Percentiles rank a stretch among this genome's conserved stretches.
Conservation (phyloP, 1,140 invertebrate genomes). For the Episyrphus balteatus region DNA sequence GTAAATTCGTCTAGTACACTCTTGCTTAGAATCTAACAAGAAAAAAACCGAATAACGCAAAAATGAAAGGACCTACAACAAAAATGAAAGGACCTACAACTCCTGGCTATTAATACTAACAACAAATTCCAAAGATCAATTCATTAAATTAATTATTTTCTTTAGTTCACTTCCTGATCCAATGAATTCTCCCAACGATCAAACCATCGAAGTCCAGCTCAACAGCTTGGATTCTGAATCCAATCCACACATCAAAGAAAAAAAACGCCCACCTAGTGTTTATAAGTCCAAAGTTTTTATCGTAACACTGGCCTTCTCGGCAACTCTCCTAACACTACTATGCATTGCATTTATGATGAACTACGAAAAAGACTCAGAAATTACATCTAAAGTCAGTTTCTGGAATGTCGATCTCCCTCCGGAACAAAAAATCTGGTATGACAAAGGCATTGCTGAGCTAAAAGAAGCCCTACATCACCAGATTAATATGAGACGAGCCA, state of each 20-base stretch:
- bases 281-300: slow-evolving; percentile 29
- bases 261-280: slow-evolving; percentile 12
- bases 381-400: slow-evolving; percentile 16
- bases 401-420: slow-evolving; percentile 21
- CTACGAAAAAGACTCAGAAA: slow-evolving; percentile 20
- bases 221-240: slow-evolving; percentile 17
- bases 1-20: no score
- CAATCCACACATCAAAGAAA: neutral
- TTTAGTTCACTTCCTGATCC: no score
- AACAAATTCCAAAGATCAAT: no score
- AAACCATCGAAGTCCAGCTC: slow-evolving; percentile 24
- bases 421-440: slow-evolving; percentile 26
- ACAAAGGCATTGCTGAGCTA: slow-evolving; percentile 42
- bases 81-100: no score
- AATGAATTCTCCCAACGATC: slow-evolving; percentile 1
- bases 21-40: no score
- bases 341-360: slow-evolving; percentile 29
- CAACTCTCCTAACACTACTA: slow-evolving; percentile 22
- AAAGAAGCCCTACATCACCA: slow-evolving; percentile 46
- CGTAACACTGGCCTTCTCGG: slow-evolving; percentile 22
- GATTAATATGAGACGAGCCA: slow-evolving; percentile 55
- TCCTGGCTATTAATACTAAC: no score
- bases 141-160: no score
- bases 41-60: no score
- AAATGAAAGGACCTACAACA: no score